These are phyloP conservation scores for Manis javanica DNA, from an alignment of 2,797 vertebrate species.

Conservation along the genomic window DNA sequence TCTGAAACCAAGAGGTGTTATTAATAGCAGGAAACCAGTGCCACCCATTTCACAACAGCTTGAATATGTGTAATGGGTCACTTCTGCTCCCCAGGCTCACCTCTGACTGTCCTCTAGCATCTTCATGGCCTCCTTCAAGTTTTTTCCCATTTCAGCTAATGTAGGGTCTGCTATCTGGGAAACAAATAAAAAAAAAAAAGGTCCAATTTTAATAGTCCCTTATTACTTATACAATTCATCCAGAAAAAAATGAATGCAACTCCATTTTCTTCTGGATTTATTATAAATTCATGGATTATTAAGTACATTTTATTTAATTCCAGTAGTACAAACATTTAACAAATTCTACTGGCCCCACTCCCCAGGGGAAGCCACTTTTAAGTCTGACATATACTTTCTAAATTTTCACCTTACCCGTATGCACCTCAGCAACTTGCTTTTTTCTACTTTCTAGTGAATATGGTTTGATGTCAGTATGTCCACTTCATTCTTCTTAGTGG, in stretches of 20 bases:
- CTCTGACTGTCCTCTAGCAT: conserved; percentile 93
- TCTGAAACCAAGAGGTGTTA: conserved; percentile 27
- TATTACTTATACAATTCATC: conserved; percentile 20
- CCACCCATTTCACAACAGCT: not conserved
- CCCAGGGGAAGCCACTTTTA: not conserved
- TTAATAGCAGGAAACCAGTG: conserved; percentile 29
- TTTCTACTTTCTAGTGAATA: not conserved
- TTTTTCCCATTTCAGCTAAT: conserved; percentile 94
- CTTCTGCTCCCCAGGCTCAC: conserved; percentile 80
- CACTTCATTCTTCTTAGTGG: not conserved
- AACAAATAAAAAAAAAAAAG: not conserved
- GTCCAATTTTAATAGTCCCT: not conserved
- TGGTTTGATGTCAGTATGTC: not conserved
- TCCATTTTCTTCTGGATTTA: conserved; percentile 11
- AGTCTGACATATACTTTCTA: not conserved
- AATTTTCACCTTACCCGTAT: not conserved
- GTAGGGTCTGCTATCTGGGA: conserved; percentile 92
- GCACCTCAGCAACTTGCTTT: not conserved
- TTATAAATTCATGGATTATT: not conserved
- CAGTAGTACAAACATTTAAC: not conserved
- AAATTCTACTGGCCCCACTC: not conserved
- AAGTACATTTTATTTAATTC: not conserved
- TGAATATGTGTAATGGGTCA: not conserved
- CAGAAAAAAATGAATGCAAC: conserved; percentile 45
- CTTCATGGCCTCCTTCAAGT: conserved; percentile 96